These are phyloP conservation scores for Sinopyrophorus schimmeli DNA, from an alignment of 2,888 invertebrate species.

Conservation along the genomic window DNA sequence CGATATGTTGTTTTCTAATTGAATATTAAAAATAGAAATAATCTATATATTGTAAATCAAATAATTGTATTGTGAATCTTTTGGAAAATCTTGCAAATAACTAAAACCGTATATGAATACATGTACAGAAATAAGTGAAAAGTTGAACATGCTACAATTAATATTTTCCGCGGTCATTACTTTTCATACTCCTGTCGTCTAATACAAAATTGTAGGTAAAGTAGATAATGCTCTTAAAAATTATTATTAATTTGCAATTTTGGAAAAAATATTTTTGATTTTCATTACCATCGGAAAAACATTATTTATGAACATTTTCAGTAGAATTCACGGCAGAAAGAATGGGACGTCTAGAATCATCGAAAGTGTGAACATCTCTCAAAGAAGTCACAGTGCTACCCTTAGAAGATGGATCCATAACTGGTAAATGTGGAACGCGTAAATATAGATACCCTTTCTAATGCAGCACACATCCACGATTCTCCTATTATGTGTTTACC, in stretches of 20 bases:
- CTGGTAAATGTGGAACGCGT: constrained; percentile 84
- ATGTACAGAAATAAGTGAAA: too few species aligned
- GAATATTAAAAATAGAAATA: too few species aligned
- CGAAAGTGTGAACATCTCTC: constrained; percentile 53
- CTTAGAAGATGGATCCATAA: constrained; percentile 72
- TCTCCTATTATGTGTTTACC: constrained; percentile 80
- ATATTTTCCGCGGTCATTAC: constrained; percentile 74
- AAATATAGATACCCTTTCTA: constrained; percentile 94
- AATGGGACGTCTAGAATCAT: constrained; percentile 74
- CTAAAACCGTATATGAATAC: too few species aligned
- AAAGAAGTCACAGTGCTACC: constrained; percentile 50
- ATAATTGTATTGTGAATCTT: too few species aligned
- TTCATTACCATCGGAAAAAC: constrained; percentile 76
- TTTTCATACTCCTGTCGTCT: constrained; percentile 86
- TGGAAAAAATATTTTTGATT: constrained; percentile 6
- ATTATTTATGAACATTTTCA: constrained; percentile 77
- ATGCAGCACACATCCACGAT: constrained; percentile 87
- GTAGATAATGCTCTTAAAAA: constrained; percentile 76
- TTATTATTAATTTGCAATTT: constrained; percentile 27
- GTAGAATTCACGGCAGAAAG: constrained; percentile 76
- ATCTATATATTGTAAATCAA: too few species aligned
- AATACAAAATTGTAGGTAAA: constrained; percentile 88
- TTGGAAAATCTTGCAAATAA: too few species aligned
- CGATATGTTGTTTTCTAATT: too few species aligned
- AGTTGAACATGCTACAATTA: constrained; percentile 59